These are phyloP conservation scores for Rhea pennata DNA, from an alignment of 2,113 vertebrate species.

Conservation along the genomic window DNA sequence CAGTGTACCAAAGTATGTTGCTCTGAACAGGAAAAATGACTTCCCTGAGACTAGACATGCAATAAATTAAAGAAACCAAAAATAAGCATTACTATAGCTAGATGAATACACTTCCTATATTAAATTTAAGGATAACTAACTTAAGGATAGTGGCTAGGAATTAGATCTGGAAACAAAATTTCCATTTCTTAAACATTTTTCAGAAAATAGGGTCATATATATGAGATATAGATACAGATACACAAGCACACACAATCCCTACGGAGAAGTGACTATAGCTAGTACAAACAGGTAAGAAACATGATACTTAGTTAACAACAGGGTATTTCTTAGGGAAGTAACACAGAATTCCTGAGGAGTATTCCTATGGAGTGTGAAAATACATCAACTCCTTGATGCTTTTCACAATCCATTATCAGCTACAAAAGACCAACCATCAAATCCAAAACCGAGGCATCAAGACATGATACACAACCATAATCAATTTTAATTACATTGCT, in stretches of 20 bases:
- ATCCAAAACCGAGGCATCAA: neutral
- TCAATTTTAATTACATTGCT: constrained; percentile 23
- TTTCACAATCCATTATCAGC: neutral
- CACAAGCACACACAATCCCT: fast-evolving
- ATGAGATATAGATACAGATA: neutral
- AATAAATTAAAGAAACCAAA: neutral
- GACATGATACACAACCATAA: neutral
- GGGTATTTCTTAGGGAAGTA: neutral
- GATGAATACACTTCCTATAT: neutral
- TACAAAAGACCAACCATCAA: neutral
- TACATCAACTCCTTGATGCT: neutral
- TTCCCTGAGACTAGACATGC: neutral
- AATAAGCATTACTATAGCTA: neutral
- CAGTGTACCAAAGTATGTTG: neutral
- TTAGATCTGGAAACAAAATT: neutral
- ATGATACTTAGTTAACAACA: neutral
- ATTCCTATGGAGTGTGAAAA: neutral
- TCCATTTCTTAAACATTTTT: neutral
- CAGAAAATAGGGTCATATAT: neutral
- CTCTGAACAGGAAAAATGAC: neutral
- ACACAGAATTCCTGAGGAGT: neutral
- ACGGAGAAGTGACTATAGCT: neutral
- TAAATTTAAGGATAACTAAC: fast-evolving
- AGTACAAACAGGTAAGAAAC: neutral
- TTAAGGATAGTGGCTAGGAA: neutral